Percentiles rank a stretch among this genome's conserved stretches.
Evolutionary conservation across 2,113 vertebrate species (phyloP).

Genomic region (Strix aluco): DNA sequence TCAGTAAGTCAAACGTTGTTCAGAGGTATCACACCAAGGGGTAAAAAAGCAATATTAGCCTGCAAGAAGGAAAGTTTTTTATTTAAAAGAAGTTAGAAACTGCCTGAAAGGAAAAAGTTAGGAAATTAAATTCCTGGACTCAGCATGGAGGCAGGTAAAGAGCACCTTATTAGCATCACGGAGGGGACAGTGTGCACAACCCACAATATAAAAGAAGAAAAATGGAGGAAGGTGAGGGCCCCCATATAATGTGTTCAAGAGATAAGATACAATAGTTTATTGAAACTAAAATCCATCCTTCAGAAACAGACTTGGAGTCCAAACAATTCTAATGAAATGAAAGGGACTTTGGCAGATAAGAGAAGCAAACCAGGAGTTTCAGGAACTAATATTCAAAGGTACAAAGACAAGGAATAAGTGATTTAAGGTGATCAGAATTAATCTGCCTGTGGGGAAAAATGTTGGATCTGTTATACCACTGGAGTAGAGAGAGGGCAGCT

Average conservation of each 20-base stretch:
- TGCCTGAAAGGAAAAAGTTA: background rate
- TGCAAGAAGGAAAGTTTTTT: background rate
- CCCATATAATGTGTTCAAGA: background rate
- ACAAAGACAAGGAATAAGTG: background rate
- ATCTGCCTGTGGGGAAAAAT: background rate
- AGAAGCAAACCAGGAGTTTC: background rate
- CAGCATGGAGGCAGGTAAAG: background rate
- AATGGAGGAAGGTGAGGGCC: background rate
- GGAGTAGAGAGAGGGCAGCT: background rate
- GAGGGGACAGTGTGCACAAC: background rate
- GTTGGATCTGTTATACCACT: background rate
- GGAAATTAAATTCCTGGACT: background rate
- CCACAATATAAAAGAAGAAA: background rate
- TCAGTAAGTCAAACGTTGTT: rapidly evolving
- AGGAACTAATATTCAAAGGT: background rate
- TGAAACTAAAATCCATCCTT: background rate
- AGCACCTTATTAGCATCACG: background rate
- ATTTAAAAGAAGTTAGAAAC: background rate
- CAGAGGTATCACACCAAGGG: background rate
- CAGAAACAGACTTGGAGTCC: background rate
- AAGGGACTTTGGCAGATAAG: background rate
- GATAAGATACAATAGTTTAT: background rate
- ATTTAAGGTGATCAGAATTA: background rate
- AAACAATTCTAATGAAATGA: background rate
- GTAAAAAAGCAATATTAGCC: background rate